Evolutionary conservation across 2,888 invertebrate species (phyloP).

Genomic region (Hypercompe scribonia): DNA sequence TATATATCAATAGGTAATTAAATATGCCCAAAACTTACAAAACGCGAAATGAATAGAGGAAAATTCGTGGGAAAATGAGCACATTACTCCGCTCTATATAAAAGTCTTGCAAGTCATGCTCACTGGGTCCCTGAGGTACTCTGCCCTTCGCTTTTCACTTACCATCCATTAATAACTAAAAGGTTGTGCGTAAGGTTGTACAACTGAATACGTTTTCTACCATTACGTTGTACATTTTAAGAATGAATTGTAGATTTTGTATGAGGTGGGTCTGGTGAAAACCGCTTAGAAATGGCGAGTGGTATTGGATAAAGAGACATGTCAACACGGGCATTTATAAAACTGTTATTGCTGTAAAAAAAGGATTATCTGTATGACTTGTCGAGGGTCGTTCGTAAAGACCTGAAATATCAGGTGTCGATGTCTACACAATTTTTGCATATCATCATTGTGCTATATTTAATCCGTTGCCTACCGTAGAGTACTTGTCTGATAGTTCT

Average conservation of each 20-base stretch:
- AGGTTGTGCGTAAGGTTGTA: slow-evolving; percentile 28
- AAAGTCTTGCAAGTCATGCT: slow-evolving; percentile 23
- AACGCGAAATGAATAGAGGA: slow-evolving; percentile 1
- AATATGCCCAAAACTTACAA: background rate
- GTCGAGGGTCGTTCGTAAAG: background rate
- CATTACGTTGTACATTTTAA: slow-evolving; percentile 25
- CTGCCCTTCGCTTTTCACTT: slow-evolving; percentile 45
- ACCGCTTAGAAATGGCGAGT: slow-evolving; percentile 15
- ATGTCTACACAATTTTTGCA: background rate
- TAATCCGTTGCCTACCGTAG: too few relatives aligned
- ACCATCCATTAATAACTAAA: slow-evolving; percentile 51
- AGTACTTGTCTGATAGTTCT: too few relatives aligned
- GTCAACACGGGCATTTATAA: slow-evolving; percentile 5
- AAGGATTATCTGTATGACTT: slow-evolving; percentile 5
- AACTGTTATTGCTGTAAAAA: slow-evolving; percentile 11
- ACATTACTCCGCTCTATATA: slow-evolving; percentile 11
- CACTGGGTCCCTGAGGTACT: slow-evolving; percentile 5
- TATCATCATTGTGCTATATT: too few relatives aligned
- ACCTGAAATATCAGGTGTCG: background rate
- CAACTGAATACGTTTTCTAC: slow-evolving; percentile 23
- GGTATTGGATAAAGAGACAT: slow-evolving; percentile 9
- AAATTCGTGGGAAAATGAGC: slow-evolving; percentile 21
- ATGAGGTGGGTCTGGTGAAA: slow-evolving; percentile 16
- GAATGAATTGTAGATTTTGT: slow-evolving; percentile 23
- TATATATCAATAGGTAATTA: background rate